Conservation (phyloP, 2,797 vertebrate genomes). For the Cygnus olor region DNA sequence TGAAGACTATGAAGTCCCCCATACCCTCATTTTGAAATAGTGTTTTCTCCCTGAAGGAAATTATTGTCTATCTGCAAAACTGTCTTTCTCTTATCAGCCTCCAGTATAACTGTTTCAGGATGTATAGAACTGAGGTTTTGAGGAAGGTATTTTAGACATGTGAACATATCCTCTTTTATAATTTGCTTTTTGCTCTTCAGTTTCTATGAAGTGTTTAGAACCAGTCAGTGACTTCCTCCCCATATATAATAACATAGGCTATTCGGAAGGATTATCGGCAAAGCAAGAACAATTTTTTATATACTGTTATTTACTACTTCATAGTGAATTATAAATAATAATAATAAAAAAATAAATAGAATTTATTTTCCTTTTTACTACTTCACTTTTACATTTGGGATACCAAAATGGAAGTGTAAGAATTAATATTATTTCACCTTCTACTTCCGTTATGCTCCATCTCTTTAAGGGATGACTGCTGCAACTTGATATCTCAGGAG, state of each 20-base stretch:
- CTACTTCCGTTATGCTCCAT: rapidly evolving
- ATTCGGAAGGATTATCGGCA: not conserved
- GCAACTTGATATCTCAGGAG: not conserved
- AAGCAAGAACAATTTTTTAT: not conserved
- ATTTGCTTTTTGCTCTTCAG: not conserved
- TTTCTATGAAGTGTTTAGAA: not conserved
- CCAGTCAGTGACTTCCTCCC: not conserved
- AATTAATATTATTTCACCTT: not conserved
- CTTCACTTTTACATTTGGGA: not conserved
- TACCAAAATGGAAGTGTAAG: not conserved
- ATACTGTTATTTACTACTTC: not conserved
- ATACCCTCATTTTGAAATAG: not conserved
- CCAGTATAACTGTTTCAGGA: not conserved
- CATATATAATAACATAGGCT: not conserved
- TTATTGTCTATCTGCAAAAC: not conserved
- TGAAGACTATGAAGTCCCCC: not conserved
- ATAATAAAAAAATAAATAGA: not conserved
- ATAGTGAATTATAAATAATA: not conserved
- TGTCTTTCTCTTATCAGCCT: not conserved
- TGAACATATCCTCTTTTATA: not conserved
- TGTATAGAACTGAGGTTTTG: not conserved
- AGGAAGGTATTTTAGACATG: not conserved
- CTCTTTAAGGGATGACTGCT: not conserved
- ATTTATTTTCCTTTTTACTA: not conserved
- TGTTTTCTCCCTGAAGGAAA: not conserved